These are phyloP conservation scores for Cololabis saira DNA, from an alignment of 2,113 vertebrate species.

Conservation along the genomic window DNA sequence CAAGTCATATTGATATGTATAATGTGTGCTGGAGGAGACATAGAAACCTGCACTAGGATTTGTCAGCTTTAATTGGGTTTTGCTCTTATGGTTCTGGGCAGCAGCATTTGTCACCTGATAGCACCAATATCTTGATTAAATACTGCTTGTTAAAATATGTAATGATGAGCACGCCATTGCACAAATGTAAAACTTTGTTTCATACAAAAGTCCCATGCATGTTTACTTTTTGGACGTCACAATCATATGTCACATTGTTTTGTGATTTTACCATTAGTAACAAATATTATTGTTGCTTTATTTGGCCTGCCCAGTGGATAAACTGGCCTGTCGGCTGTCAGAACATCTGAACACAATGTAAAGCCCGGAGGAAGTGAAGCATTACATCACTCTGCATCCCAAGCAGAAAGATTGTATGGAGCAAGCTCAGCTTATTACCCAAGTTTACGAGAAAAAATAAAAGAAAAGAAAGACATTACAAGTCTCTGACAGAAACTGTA, in stretches of 20 bases:
- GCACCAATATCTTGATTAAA: neutral
- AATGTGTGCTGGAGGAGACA: neutral
- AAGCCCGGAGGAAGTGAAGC: conserved; percentile 12
- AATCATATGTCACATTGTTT: neutral
- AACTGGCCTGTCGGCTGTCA: neutral
- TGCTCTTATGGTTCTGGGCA: neutral
- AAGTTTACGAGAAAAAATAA: conserved; percentile 3
- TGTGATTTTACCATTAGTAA: neutral
- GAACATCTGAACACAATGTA: neutral
- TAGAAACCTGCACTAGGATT: neutral
- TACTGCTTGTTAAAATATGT: neutral
- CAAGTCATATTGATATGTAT: too few relatives aligned
- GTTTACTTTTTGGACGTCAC: too few relatives aligned
- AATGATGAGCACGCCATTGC: neutral
- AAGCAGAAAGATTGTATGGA: conserved; percentile 15
- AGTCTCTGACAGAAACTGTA: conserved; percentile 12
- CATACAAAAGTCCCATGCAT: neutral
- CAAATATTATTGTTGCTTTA: neutral
- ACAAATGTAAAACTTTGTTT: neutral
- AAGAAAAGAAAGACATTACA: conserved; percentile 19
- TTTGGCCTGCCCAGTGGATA: neutral
- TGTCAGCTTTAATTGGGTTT: neutral
- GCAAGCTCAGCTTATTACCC: conserved; percentile 19
- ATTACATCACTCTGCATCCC: conserved; percentile 40
- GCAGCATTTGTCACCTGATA: neutral